Conservation (phyloP, 2,797 vertebrate genomes). For the Spea hammondii region DNA sequence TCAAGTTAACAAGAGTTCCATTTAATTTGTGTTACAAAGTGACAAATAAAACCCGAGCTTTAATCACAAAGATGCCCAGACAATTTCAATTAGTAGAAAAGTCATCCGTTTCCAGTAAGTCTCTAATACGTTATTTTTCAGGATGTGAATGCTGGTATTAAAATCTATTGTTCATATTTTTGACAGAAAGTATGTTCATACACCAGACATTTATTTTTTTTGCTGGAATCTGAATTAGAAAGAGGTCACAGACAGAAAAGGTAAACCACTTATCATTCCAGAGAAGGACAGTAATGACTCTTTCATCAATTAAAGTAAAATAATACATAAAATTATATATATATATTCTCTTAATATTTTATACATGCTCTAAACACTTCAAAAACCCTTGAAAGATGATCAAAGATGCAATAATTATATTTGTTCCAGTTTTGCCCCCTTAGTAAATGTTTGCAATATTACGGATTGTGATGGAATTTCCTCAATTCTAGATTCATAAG, state of each 20-base stretch:
- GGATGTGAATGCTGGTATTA: neutral
- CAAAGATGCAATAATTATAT: too few species aligned
- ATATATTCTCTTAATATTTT: too few species aligned
- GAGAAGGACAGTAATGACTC: too few species aligned
- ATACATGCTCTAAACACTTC: too few species aligned
- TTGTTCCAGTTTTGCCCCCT: too few species aligned
- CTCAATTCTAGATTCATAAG: too few species aligned
- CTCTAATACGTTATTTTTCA: neutral
- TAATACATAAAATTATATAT: too few species aligned
- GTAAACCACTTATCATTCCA: too few species aligned
- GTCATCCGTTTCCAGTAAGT: neutral
- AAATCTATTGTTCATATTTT: neutral
- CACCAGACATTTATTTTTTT: neutral
- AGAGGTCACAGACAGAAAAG: neutral
- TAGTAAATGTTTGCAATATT: too few species aligned
- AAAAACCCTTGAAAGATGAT: too few species aligned
- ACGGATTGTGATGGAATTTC: too few species aligned
- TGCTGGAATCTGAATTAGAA: neutral
- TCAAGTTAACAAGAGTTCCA: neutral
- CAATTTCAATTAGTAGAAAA: neutral
- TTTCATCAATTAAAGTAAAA: too few species aligned
- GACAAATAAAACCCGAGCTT: slow-evolving; percentile 10
- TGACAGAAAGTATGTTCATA: neutral
- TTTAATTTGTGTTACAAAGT: neutral
- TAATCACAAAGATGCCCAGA: neutral